phyloP scores from a whole-genome alignment of 2,888 invertebrate species.

The Orthosia incerta region DNA sequence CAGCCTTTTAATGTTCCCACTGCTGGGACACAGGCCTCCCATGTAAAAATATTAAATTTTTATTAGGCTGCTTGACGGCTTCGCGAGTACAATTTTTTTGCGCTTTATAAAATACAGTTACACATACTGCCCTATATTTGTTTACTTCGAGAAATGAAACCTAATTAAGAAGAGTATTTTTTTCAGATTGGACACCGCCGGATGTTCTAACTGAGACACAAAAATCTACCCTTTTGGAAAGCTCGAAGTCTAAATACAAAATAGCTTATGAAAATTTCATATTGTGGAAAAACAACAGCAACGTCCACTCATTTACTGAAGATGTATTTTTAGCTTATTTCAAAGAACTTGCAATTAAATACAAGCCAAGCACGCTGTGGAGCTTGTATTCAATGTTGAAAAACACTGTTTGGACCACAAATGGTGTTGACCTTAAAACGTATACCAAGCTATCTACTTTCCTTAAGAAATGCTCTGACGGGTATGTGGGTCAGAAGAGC shows the following conservation, averaged over 20 bases:
- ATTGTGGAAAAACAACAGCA: slow-evolving; percentile 15
- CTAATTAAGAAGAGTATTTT: neutral
- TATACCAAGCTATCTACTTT: slow-evolving; percentile 8
- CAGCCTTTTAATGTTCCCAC: no score
- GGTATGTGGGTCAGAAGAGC: neutral
- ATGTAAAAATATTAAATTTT: no score
- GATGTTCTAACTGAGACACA: neutral
- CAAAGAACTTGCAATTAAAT: slow-evolving; percentile 17
- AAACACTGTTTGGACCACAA: neutral
- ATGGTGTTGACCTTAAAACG: slow-evolving; percentile 24
- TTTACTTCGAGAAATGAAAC: neutral
- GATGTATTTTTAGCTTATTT: slow-evolving; percentile 30
- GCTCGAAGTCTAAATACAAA: neutral
- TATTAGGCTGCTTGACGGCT: no score
- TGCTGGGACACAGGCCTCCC: no score
- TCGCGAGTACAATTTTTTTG: no score
- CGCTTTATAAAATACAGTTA: neutral
- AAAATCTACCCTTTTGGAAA: neutral
- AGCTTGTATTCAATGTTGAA: slow-evolving; percentile 7
- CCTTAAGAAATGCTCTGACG: slow-evolving; percentile 5
- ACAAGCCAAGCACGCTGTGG: slow-evolving; percentile 23
- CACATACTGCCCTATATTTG: neutral
- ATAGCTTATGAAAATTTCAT: slow-evolving; percentile 28
- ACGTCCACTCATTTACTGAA: slow-evolving; percentile 14
- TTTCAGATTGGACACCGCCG: neutral